Evolutionary conservation across 2,888 invertebrate species (phyloP), one percentile per base, ranked within the genome.

Genomic region (Craniophora ligustri): DNA sequence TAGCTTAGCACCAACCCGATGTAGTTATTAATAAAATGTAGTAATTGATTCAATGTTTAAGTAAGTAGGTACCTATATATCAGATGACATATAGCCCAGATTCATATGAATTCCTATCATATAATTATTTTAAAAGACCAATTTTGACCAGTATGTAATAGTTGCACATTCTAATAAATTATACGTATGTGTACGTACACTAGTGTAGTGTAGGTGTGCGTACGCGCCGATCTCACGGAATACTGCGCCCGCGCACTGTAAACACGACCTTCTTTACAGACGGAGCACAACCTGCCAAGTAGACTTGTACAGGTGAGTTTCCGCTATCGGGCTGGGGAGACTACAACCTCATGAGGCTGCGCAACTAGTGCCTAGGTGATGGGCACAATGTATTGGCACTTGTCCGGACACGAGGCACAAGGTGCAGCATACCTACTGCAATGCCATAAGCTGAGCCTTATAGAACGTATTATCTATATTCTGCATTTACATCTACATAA

Each of bases 171-270:
- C 26, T 6, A 35, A 6, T 4, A 18, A n/a, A 6, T 13, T 8
- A 4, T 6, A 16, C n/a, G 21, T 39, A 10, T 16, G 15, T 7
- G 26, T 40, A 8, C 23, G 6, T 5, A 8, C 6, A 11, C 28
- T 5, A 35, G 8, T 14, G 15, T 7, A n/a, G 23, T 7, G 30
- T 26, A 18, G 13, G 8, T 10, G 10, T 13, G 16, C n/a, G 31
- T 41, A 40, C 31, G 21, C 26, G 32, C 11, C 18, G 30, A 32
- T 35, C 26, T 15, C 44, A 44, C 39, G 19, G 23, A 15, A 44
- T 7, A 11, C 18, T 21, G 19, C 15, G 28, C 14, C 8, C 13
- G 34, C 39, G 34, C 21, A 32, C 8, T 5, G 40, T 36, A 15
- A 26, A 30, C 49, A 59, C 34, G 34, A 34, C 11, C 32, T 28